Evolutionary conservation across 2,113 vertebrate species (phyloP), one percentile per base, ranked within the genome.

Genomic region (Corythaixoides concolor): DNA sequence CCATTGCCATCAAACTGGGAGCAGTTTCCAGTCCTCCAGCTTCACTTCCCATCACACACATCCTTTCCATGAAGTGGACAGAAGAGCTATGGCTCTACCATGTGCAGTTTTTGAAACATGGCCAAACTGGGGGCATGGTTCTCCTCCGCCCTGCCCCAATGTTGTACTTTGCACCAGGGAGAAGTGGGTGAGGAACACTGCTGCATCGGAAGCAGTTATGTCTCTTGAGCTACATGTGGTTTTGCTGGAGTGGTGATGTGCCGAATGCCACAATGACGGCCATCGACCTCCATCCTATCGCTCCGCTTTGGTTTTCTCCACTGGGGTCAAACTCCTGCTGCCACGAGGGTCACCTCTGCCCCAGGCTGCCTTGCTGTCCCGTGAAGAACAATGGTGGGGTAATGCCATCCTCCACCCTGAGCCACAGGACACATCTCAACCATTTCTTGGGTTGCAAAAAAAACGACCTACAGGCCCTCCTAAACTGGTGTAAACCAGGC

Each of bases 21-120:
- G 33, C 5, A 18, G 45, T 32, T 76, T 26, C 47, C 74, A 66
- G 37, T 13, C 59, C 49, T 60, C 55, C 84, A 45, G 18, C 43
- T 78, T 45, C 0, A 0, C 7, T 77, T 74, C 41, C 60, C 53
- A 28, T 43, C 62, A 1, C 35, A 26, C 64, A 49, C 15, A 16
- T 39, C 66, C 26, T 37, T 53, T 23, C 24, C 47, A 6, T 47
- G 6, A 17, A 19, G 16, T 1, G 3, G 56, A 6, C n/a, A 30
- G 66, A 35, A 28, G 26, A 27, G 12, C 58, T 22, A 10, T 16
- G 53, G 58, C 47, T 87, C 39, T 76, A 12, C 26, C n/a, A 26
- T 0, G 1, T 43, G 37, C 14, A 12, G 24, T 12, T n/a, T 43
- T 63, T 58, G 69, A 72, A 55, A 63, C 0, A 0, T 12, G 20